Base-by-base conservation (phyloP, 2,113 vertebrate species). In the Oceanodroma tethys region DNA sequence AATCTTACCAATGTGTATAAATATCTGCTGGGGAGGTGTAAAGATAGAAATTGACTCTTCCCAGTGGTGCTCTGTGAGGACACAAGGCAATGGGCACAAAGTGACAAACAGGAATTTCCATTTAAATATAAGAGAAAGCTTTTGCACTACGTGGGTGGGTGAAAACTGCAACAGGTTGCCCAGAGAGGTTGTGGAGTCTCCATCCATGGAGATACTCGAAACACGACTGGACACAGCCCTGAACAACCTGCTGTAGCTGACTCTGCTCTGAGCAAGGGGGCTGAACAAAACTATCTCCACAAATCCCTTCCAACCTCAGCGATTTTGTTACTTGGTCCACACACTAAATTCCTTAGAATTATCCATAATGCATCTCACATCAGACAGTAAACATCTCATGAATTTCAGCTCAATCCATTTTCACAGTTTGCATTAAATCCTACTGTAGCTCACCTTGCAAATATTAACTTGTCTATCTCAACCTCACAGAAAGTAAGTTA, bases 391-490 rank as follows among this genome's bases (percentile, higher is more conserved):
- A 84, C 27, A 56, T 6, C 52, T 88, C 6, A 1, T 18, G 43
- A 65, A 65, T 56, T 81, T 75, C 58, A 47, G 76, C 56, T 84
- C 62, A 85, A 86, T 66, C 76, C 73, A 20, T 75, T 95, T 93
- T 85, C 91, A 83, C 86, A 91, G 91, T 22, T 63, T 27, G 5
- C 12, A 80, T 70, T 65, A 95, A 96, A 93, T 42, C 70, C 76
- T 50, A 19, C 53, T 16, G 10, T 8, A 55, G 38, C 90, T 81
- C 68, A 74, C 63, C 79, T 73, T 59, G 80, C 58, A 86, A 45
- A 63, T 67, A 88, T 38, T 88, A 78, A 88, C 75, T 63, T 48
- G 55, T 43, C 63, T 93, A 84, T 81, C 88, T 89, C 78, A n/a
- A 48, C 47, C 93, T 80, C 70, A 52, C 84, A 94, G 89, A 90